A percentile compares a stretch with the other conserved stretches of the same genome.
These are phyloP conservation scores for Helostoma temminkii DNA, from an alignment of 2,797 vertebrate genomes.

Conservation along the genomic window DNA sequence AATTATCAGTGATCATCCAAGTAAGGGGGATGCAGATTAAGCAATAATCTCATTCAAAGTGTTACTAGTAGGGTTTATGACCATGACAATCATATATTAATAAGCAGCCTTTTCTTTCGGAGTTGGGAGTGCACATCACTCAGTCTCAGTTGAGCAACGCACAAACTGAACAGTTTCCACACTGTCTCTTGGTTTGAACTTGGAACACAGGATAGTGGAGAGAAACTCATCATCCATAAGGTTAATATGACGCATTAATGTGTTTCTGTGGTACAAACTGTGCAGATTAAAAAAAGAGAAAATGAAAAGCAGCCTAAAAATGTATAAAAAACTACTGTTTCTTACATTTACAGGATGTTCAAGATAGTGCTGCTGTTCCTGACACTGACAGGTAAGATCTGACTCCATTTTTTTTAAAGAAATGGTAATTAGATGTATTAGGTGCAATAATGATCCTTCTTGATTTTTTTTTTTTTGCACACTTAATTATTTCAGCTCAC, in stretches of 20 bases:
- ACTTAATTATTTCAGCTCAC: no score
- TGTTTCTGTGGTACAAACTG: no score
- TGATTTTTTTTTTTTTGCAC: no score
- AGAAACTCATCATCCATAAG: background rate
- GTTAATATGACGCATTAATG: background rate
- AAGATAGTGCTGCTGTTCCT: constrained; percentile 66
- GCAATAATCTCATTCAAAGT: constrained; percentile 22
- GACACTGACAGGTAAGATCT: constrained; percentile 78
- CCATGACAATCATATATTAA: constrained; percentile 31
- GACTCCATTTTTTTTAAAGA: background rate
- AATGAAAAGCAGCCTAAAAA: background rate
- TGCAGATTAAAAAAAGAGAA: background rate
- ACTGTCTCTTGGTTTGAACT: background rate
- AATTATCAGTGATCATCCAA: constrained; percentile 21
- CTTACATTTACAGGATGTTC: constrained; percentile 76
- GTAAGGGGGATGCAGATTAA: constrained; percentile 10
- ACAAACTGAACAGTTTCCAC: background rate
- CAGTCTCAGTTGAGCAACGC: constrained; percentile 60
- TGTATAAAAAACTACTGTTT: background rate
- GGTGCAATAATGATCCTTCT: background rate
- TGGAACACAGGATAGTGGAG: background rate
- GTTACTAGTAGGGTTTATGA: constrained; percentile 50
- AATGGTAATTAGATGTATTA: background rate
- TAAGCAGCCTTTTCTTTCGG: background rate
- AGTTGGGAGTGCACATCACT: constrained; percentile 20